phyloP scores from a whole-genome alignment of 2,888 invertebrate genomes.

The Pollenia angustigena region DNA sequence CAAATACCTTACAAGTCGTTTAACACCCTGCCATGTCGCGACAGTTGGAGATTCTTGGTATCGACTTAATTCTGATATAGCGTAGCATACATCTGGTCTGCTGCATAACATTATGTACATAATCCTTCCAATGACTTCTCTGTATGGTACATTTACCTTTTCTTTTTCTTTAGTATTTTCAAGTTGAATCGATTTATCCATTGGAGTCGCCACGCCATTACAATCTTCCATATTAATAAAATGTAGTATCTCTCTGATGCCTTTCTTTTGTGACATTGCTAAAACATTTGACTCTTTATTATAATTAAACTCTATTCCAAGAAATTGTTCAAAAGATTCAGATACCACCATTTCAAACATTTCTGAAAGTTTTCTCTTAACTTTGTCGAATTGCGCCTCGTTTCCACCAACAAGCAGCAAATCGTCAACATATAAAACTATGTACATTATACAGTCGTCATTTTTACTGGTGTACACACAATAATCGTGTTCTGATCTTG shows the following conservation, averaged over 20 bases:
- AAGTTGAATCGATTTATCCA: background rate
- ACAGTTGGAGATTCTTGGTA: constrained; percentile 57
- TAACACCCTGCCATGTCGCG: background rate
- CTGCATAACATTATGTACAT: constrained; percentile 58
- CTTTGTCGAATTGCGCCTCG: constrained; percentile 2
- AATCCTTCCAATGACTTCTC: constrained; percentile 55
- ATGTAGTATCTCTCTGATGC: constrained; percentile 45
- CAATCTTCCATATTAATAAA: constrained; percentile 29
- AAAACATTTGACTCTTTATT: constrained; percentile 9
- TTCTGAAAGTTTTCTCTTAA: background rate
- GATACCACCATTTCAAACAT: constrained; percentile 26
- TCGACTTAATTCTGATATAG: constrained; percentile 58
- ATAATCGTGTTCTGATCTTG: background rate
- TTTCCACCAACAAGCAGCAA: background rate
- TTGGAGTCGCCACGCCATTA: constrained; percentile 43
- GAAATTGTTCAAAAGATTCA: constrained; percentile 38
- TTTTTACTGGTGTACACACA: constrained; percentile 1
- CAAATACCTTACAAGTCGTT: too few relatives aligned
- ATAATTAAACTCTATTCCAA: constrained; percentile 53
- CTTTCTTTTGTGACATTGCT: constrained; percentile 29
- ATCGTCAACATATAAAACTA: too few relatives aligned
- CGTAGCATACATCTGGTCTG: constrained; percentile 58
- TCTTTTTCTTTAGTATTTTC: constrained; percentile 2
- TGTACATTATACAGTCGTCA: background rate
- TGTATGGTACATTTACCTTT: constrained; percentile 40